phyloP scores from a whole-genome alignment of 2,797 vertebrate genomes.

The Nasua narica region DNA sequence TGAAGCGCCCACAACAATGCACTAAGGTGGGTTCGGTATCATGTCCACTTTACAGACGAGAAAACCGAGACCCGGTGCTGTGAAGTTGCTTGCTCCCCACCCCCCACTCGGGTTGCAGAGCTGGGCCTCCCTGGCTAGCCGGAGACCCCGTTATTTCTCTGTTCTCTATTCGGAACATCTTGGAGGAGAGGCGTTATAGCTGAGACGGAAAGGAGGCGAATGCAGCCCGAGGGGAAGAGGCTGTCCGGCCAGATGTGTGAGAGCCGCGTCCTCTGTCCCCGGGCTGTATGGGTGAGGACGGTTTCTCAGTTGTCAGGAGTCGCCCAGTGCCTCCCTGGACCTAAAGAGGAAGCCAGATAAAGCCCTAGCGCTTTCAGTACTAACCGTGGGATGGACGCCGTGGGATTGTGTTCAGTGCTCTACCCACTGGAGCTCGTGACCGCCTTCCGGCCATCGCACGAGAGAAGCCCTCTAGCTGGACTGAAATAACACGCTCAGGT shows the following conservation, averaged over 20 bases:
- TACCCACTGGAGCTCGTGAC: accelerated
- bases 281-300: accelerated
- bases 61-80: background rate
- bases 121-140: background rate
- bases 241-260: accelerated
- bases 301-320: background rate
- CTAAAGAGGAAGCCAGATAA: background rate
- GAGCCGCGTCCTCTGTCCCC: background rate
- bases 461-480: background rate
- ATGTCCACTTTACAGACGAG: background rate
- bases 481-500: background rate
- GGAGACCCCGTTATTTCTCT: background rate
- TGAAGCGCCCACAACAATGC: background rate
- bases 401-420: accelerated
- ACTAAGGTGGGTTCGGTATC: accelerated
- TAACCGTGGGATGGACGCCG: accelerated
- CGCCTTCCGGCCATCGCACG: background rate
- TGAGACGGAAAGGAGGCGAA: background rate
- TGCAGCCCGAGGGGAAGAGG: background rate
- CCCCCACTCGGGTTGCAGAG: background rate
- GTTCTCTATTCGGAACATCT: background rate
- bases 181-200: background rate
- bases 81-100: background rate
- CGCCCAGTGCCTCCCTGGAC: background rate
- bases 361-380: background rate